Evolutionary conservation across 2,113 vertebrate species (phyloP).

Genomic region (Pluvianellus socialis): DNA sequence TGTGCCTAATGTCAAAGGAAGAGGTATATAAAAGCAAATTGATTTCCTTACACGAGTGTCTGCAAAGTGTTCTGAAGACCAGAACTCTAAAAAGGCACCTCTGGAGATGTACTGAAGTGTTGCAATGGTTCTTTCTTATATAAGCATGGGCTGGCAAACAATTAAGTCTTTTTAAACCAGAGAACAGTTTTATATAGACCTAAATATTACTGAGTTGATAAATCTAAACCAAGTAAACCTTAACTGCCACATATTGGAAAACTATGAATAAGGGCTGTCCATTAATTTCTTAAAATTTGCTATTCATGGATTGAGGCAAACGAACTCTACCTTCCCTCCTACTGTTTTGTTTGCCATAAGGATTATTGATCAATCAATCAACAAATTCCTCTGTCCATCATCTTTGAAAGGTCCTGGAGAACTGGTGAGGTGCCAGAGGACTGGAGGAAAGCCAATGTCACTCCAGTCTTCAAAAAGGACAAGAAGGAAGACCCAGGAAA

Average conservation of each 20-base stretch:
- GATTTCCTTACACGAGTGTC: neutral
- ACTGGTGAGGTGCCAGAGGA: too few species aligned
- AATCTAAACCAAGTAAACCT: neutral
- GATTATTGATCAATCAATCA: neutral
- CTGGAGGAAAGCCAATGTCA: too few species aligned
- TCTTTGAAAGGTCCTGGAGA: too few species aligned
- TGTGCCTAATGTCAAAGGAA: neutral
- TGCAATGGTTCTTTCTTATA: neutral
- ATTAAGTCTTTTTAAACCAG: neutral
- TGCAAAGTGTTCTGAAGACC: accelerated
- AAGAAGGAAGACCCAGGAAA: too few species aligned
- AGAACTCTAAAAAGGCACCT: neutral
- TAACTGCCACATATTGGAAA: neutral
- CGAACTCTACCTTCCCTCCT: neutral
- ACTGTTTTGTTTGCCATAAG: neutral
- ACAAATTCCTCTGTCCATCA: neutral
- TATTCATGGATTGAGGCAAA: neutral
- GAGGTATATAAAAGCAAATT: neutral
- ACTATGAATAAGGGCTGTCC: neutral
- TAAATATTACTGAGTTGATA: neutral
- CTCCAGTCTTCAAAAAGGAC: too few species aligned
- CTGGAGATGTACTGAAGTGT: neutral
- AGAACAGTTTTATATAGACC: neutral
- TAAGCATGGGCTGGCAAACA: neutral
- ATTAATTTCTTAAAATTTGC: neutral